A percentile compares a stretch with the other conserved stretches of the same genome.
These are phyloP conservation scores for Corbicula japonica DNA, from an alignment of 2,888 invertebrate genomes.

Conservation along the genomic window DNA sequence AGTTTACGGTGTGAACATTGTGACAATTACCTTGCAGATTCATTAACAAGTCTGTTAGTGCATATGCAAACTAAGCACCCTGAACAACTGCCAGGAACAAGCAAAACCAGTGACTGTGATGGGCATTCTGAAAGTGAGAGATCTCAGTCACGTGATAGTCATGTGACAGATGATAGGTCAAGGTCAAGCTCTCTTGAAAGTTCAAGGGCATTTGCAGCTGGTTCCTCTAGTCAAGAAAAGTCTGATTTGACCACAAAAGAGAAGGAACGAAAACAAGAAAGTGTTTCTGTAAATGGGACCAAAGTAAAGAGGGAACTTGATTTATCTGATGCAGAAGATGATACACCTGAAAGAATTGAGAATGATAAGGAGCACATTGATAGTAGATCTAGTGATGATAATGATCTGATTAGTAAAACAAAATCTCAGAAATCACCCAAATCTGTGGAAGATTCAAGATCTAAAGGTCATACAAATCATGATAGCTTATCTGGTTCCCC, in stretches of 20 bases:
- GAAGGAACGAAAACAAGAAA: slow-evolving; percentile 6
- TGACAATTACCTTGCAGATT: slow-evolving; percentile 72
- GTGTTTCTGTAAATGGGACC: neutral
- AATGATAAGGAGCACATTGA: too few relatives aligned
- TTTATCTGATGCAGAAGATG: neutral
- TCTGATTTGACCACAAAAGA: slow-evolving; percentile 17
- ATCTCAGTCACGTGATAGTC: slow-evolving; percentile 61
- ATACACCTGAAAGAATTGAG: too few relatives aligned
- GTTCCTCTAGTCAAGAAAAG: slow-evolving; percentile 45
- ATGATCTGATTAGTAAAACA: slow-evolving; percentile 20
- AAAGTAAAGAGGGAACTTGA: neutral
- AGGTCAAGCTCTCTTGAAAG: slow-evolving; percentile 67
- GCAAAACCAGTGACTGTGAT: slow-evolving; percentile 53
- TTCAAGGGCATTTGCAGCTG: slow-evolving; percentile 43
- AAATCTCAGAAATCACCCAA: slow-evolving; percentile 30
- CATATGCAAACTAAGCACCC: slow-evolving; percentile 77
- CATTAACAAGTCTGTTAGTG: slow-evolving; percentile 74
- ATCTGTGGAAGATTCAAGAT: slow-evolving; percentile 28
- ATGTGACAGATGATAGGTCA: slow-evolving; percentile 52
- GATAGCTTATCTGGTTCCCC: slow-evolving; percentile 25
- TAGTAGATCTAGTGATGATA: slow-evolving; percentile 1
- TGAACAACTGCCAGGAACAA: slow-evolving; percentile 66
- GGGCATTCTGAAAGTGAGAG: slow-evolving; percentile 57
- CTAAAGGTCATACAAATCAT: slow-evolving; percentile 20
- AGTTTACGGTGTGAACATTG: slow-evolving; percentile 79